Evolutionary conservation across 2,888 invertebrate genomes (phyloP).

Genomic region (Drosophila imparisetae): DNA sequence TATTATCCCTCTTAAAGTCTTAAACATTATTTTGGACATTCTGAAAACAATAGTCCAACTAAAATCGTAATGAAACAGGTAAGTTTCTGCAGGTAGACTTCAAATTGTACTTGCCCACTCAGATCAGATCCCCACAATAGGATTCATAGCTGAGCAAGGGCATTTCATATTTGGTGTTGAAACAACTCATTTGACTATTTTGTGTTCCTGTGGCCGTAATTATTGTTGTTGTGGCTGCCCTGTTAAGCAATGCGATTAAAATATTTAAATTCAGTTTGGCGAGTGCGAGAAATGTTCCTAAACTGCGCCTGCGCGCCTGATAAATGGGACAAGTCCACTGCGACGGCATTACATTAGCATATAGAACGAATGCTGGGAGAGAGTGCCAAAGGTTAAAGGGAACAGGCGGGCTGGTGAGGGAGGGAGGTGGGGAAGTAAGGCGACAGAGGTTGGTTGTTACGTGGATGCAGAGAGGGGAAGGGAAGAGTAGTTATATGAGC

Average conservation of each 20-base stretch:
- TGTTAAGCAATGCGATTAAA: slow-evolving; percentile 72
- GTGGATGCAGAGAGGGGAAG: not conserved
- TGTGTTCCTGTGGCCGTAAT: slow-evolving; percentile 19
- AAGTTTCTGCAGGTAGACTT: not conserved
- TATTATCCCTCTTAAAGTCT: not conserved
- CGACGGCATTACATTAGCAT: slow-evolving; percentile 58
- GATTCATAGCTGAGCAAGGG: slow-evolving; percentile 10
- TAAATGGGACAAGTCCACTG: slow-evolving; percentile 73
- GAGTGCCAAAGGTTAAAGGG: slow-evolving; percentile 1
- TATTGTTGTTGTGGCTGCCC: slow-evolving; percentile 27
- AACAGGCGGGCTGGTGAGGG: not conserved
- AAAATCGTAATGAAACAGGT: not conserved
- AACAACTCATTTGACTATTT: slow-evolving; percentile 5
- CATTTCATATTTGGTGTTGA: slow-evolving; percentile 26
- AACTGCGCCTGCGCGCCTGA: slow-evolving; percentile 73
- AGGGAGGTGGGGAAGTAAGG: not conserved
- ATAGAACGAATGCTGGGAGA: slow-evolving; percentile 50
- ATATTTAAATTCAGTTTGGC: slow-evolving; percentile 71
- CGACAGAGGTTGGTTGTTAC: not conserved
- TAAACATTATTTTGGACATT: not conserved
- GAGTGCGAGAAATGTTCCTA: slow-evolving; percentile 57
- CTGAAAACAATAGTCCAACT: not conserved
- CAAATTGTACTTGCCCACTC: not conserved
- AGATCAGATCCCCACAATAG: not conserved
- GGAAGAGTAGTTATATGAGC: slow-evolving; percentile 19